Conservation (phyloP, 2,113 vertebrate genomes). For the Pteropus alecto region DNA sequence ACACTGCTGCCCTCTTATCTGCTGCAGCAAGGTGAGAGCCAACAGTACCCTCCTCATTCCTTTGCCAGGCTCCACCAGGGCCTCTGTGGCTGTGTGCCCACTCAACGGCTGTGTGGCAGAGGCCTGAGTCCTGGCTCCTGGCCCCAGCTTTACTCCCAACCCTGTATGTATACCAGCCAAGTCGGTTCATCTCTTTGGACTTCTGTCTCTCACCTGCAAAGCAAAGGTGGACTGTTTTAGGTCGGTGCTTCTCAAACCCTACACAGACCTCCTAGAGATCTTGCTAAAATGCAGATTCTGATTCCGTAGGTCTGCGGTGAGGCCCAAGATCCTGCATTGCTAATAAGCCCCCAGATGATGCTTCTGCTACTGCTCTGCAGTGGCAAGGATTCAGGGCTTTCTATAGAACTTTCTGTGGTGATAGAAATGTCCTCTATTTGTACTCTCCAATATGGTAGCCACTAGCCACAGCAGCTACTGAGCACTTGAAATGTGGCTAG, state of each 20-base stretch:
- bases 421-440: background rate
- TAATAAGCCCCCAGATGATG: background rate
- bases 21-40: background rate
- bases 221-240: background rate
- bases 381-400: background rate
- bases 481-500: background rate
- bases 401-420: background rate
- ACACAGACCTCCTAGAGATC: background rate
- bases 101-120: background rate
- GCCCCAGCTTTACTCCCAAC: background rate
- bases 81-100: background rate
- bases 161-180: background rate
- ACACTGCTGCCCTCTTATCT: background rate
- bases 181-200: background rate
- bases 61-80: background rate
- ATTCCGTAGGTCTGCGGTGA: background rate
- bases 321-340: background rate
- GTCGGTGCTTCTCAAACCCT: background rate
- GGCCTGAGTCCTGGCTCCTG: background rate
- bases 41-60: background rate
- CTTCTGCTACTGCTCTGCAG: background rate
- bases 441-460: background rate
- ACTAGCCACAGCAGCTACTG: background rate
- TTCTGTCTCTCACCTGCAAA: background rate
- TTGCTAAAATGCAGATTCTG: background rate